Percentiles rank a stretch among this genome's conserved stretches.
Conservation (phyloP, 2,888 invertebrate species). For the Eupithecia exiguata region DNA sequence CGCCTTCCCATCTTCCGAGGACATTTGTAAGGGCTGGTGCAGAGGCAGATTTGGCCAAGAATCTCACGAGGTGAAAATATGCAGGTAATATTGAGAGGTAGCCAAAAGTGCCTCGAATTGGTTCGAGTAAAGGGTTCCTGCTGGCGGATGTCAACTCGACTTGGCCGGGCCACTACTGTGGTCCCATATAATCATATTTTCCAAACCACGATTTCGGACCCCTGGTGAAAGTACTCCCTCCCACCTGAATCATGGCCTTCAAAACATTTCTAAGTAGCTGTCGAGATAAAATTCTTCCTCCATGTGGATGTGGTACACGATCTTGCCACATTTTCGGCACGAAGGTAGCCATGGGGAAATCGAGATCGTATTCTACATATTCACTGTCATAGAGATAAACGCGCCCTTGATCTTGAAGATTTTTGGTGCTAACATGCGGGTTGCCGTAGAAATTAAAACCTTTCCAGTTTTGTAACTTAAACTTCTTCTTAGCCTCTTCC, state of each 20-base stretch:
- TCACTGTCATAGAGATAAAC: neutral
- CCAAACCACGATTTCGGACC: neutral
- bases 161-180: too few species aligned
- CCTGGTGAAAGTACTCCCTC: neutral
- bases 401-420: neutral
- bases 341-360: neutral
- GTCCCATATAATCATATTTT: neutral
- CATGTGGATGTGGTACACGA: neutral
- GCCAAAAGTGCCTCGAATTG: too few species aligned
- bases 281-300: neutral
- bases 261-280: neutral
- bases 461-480: neutral
- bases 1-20: too few species aligned
- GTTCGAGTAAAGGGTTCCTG: too few species aligned
- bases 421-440: accelerated
- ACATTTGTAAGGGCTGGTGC: too few species aligned
- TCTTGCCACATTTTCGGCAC: neutral
- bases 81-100: too few species aligned
- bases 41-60: too few species aligned
- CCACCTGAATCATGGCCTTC: neutral
- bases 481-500: neutral
- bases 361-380: neutral
- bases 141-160: too few species aligned
- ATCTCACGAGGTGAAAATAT: too few species aligned
- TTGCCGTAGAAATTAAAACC: neutral